Percentiles rank a stretch among this genome's conserved stretches.
phyloP scores from a whole-genome alignment of 2,113 vertebrate species.

The Hypanus sabinus region DNA sequence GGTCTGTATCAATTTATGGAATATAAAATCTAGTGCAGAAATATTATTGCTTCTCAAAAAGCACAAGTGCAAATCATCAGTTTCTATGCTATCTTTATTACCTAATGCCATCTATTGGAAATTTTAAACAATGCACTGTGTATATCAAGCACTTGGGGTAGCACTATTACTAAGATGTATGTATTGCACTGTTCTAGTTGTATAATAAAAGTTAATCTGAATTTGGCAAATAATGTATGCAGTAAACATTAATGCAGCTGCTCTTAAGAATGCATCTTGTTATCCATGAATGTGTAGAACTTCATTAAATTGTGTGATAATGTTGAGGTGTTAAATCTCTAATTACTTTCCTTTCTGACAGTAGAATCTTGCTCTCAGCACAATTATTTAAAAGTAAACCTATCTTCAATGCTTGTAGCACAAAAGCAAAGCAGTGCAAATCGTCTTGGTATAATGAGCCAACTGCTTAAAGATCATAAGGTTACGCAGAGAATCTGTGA shows the following conservation, averaged over 20 bases:
- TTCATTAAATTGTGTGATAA: neutral
- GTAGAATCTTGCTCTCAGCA: neutral
- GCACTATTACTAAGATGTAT: neutral
- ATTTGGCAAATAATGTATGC: neutral
- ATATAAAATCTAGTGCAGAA: neutral
- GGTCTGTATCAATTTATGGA: neutral
- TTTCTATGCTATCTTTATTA: neutral
- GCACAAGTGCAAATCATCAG: neutral
- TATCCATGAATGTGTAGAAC: neutral
- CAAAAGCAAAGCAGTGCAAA: neutral
- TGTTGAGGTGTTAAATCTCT: neutral
- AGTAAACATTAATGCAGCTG: neutral
- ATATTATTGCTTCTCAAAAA: neutral
- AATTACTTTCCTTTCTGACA: neutral
- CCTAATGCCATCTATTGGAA: neutral
- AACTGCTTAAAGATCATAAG: neutral
- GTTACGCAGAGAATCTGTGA: neutral
- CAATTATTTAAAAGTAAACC: neutral
- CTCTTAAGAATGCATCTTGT: neutral
- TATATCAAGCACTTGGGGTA: neutral
- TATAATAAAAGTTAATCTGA: neutral
- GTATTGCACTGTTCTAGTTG: neutral
- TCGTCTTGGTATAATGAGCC: neutral
- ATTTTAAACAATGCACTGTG: neutral
- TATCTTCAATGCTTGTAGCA: neutral